Percentiles rank a stretch among this genome's conserved stretches.
Evolutionary conservation across 2,113 vertebrate genomes (phyloP).

Genomic region (Cynopterus brachyotis): DNA sequence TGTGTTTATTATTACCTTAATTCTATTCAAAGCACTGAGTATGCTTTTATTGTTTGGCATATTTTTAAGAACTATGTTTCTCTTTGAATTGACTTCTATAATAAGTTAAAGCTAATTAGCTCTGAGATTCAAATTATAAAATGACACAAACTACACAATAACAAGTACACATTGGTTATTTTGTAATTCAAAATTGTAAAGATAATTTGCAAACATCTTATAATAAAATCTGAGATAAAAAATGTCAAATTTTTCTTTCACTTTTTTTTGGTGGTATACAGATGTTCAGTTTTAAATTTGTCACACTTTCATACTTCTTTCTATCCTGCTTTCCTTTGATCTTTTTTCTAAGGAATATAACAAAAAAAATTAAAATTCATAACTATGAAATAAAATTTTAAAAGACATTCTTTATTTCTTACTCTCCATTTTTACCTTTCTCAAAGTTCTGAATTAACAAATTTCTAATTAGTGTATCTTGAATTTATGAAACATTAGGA

Average conservation of each 20-base stretch:
- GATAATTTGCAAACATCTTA: constrained; percentile 63
- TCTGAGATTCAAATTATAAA: constrained; percentile 37
- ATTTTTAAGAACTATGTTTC: constrained; percentile 24
- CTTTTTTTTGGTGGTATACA: constrained; percentile 34
- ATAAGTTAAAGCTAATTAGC: constrained; percentile 26
- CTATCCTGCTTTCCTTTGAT: background rate
- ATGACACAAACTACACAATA: constrained; percentile 37
- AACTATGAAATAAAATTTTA: background rate
- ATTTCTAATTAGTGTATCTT: background rate
- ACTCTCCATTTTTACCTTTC: background rate
- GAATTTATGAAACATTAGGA: background rate
- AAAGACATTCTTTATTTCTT: background rate
- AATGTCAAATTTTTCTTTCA: constrained; percentile 55
- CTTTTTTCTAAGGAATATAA: constrained; percentile 29
- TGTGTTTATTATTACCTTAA: background rate
- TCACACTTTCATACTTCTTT: constrained; percentile 41
- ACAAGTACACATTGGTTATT: constrained; percentile 44
- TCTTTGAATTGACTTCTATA: background rate
- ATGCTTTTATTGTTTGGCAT: background rate
- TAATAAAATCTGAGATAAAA: constrained; percentile 57
- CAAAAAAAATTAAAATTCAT: constrained; percentile 48
- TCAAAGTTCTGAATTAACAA: background rate
- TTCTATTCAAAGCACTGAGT: background rate
- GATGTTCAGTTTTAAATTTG: constrained; percentile 62
- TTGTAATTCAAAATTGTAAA: constrained; percentile 57